Evolutionary conservation across 35 echinoderm and acorn worm species (phyloP).

Genomic region (Apostichopus parvimensis): DNA sequence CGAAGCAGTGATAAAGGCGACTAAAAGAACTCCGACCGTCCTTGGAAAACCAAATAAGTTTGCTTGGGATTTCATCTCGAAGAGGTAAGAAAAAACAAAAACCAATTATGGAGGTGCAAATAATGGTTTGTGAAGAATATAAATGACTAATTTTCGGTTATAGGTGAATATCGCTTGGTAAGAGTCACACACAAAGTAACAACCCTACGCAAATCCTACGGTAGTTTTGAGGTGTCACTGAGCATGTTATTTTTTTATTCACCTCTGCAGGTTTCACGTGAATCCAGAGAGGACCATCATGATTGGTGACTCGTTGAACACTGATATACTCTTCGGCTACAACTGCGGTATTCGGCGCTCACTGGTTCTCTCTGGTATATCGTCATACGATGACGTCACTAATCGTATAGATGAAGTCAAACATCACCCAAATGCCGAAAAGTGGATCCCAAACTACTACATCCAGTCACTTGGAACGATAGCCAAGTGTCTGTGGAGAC

Average conservation of each 20-base stretch:
- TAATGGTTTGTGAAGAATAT: too few relatives aligned
- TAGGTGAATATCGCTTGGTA: neutral
- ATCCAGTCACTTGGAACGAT: neutral
- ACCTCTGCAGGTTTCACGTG: slow-evolving; percentile 50
- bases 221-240: neutral
- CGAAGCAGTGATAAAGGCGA: slow-evolving; percentile 68
- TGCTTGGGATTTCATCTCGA: slow-evolving; percentile 75
- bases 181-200: neutral
- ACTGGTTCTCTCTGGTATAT: slow-evolving; percentile 72
- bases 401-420: slow-evolving; percentile 51
- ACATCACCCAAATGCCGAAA: slow-evolving; percentile 40
- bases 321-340: slow-evolving; percentile 84
- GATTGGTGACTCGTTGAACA: slow-evolving; percentile 82
- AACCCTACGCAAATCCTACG: neutral
- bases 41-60: slow-evolving; percentile 86
- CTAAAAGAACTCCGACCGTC: slow-evolving; percentile 60
- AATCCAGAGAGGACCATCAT: slow-evolving; percentile 78
- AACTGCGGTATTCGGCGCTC: slow-evolving; percentile 80
- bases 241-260: neutral
- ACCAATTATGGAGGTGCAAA: too few relatives aligned
- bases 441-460: slow-evolving; percentile 60
- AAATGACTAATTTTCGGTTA: too few relatives aligned
- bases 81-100: slow-evolving; percentile 42
- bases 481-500: neutral
- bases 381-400: slow-evolving; percentile 67